Percentiles rank a stretch among this genome's conserved stretches.
These are phyloP conservation scores for Leucoptera coffeella DNA, from an alignment of 2,888 invertebrate species.

Conservation along the genomic window DNA sequence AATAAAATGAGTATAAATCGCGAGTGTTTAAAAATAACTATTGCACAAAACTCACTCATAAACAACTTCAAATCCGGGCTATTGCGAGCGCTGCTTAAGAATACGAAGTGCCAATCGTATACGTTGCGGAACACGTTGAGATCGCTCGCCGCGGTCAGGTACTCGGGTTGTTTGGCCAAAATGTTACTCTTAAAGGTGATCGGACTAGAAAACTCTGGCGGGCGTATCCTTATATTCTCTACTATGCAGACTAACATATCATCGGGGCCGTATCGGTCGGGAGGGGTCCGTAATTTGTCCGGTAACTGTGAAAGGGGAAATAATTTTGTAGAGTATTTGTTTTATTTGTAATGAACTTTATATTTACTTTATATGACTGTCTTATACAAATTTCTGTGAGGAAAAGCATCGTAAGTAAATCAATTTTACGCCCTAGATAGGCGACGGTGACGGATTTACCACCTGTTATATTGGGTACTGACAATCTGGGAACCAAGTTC, in stretches of 20 bases:
- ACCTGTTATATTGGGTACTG: no score
- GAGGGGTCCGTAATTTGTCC: constrained; percentile 48
- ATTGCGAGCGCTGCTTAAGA: constrained; percentile 56
- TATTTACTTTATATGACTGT: no score
- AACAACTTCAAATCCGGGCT: constrained; percentile 54
- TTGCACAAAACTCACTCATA: constrained; percentile 59
- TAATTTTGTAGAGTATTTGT: no score
- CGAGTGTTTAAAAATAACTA: no score
- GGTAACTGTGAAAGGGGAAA: constrained; percentile 52
- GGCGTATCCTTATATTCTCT: constrained; percentile 15
- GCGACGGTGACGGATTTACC: no score
- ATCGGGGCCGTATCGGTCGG: constrained; percentile 28
- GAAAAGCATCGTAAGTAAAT: no score
- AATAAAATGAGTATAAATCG: no score
- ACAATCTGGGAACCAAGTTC: no score
- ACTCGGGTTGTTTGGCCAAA: constrained; percentile 20
- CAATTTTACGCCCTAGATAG: no score
- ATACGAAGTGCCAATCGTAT: constrained; percentile 66
- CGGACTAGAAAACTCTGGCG: constrained; percentile 14
- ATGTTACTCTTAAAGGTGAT: constrained; percentile 19
- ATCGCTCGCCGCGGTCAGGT: constrained; percentile 15
- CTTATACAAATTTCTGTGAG: no score
- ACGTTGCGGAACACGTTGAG: constrained; percentile 27
- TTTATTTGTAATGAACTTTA: not conserved
- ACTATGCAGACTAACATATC: constrained; percentile 27